Evolutionary conservation across 2,888 invertebrate genomes (phyloP).

Genomic region (Notodonta dromedarius): DNA sequence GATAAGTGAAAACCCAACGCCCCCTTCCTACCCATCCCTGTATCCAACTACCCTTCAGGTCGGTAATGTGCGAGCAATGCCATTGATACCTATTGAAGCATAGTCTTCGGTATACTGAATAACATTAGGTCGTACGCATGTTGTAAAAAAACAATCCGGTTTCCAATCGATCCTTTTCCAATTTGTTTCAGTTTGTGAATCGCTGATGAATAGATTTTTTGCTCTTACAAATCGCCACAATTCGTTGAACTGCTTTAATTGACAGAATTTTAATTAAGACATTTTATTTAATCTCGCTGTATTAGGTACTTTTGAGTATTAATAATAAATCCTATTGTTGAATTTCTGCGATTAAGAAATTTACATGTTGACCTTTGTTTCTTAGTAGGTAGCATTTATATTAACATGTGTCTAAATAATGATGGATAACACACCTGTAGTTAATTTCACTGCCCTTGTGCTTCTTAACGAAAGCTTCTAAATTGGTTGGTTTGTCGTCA

Average conservation of each 20-base stretch:
- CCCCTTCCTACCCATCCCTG: too few species aligned
- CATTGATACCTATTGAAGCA: too few species aligned
- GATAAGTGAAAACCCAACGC: too few species aligned
- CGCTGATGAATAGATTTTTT: background rate
- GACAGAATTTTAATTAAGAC: background rate
- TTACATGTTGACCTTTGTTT: background rate
- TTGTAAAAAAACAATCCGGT: background rate
- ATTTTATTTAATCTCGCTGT: background rate
- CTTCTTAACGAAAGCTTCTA: constrained; percentile 44
- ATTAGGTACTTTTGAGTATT: background rate
- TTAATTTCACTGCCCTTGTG: constrained; percentile 49
- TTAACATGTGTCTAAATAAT: background rate
- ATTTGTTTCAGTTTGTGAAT: background rate
- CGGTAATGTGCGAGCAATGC: too few species aligned
- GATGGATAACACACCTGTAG: constrained; percentile 42
- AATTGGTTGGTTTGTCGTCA: constrained; percentile 45
- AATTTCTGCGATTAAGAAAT: background rate
- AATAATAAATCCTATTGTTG: background rate
- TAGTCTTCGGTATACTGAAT: too few species aligned
- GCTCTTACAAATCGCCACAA: background rate
- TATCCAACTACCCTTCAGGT: too few species aligned
- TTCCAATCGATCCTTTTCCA: background rate
- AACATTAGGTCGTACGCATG: too few species aligned
- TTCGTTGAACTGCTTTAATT: background rate
- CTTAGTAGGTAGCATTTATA: background rate